Conservation (phyloP, 2,888 invertebrate species). For the Amphipyra tragopoginis region DNA sequence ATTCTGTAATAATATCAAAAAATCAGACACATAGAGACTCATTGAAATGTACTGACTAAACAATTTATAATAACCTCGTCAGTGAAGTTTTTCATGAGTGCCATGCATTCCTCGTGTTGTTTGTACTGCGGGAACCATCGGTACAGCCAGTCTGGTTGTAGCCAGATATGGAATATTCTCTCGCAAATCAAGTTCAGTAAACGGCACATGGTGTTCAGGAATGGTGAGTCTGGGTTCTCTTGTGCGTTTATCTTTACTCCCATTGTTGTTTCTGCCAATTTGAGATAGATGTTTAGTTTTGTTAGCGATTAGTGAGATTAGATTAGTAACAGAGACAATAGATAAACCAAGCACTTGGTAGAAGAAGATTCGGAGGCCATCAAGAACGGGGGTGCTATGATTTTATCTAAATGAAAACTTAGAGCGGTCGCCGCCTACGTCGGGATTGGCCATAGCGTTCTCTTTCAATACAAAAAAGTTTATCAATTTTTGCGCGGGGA, state of each 20-base stretch:
- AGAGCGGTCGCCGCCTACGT: too few species aligned
- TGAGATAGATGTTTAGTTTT: background rate
- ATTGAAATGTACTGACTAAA: background rate
- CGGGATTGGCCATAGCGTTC: too few species aligned
- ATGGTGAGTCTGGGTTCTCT: conserved; percentile 72
- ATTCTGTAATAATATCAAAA: too few species aligned
- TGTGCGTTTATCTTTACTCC: conserved; percentile 82
- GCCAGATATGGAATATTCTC: conserved; percentile 84
- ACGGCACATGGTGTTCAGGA: conserved; percentile 71
- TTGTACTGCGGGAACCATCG: conserved; percentile 84
- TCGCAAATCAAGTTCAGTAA: conserved; percentile 73
- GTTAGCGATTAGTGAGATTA: too few species aligned
- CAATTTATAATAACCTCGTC: conserved; percentile 73
- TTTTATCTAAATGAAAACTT: too few species aligned
- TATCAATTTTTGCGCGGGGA: too few species aligned
- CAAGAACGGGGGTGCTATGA: too few species aligned
- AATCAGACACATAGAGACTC: too few species aligned
- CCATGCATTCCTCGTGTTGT: conserved; percentile 85
- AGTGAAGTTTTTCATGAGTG: conserved; percentile 90
- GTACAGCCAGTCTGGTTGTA: conserved; percentile 90
- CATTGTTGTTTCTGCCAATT: conserved; percentile 78
- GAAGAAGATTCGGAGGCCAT: too few species aligned
- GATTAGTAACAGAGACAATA: too few species aligned
- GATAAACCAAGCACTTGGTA: too few species aligned
- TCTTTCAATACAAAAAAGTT: too few species aligned